Conservation (phyloP, 23 tunicate genomes). For the Aplidium turbinatum region DNA sequence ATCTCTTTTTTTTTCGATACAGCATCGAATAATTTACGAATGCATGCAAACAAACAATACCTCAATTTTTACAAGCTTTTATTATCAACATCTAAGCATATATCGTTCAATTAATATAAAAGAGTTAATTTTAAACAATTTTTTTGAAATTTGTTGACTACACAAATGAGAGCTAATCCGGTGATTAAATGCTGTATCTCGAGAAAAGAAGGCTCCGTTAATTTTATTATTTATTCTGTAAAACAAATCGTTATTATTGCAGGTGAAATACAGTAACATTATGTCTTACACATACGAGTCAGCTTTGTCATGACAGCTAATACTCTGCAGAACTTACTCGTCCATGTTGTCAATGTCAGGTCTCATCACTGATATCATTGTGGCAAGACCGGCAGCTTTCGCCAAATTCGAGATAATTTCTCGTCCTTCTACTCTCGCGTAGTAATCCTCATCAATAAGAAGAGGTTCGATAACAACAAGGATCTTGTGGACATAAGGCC, state of each 20-base stretch:
- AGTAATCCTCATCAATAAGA: constrained; percentile 98
- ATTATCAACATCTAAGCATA: not conserved
- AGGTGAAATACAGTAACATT: no score
- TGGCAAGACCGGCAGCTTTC: constrained; percentile 98
- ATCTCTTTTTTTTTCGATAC: not conserved
- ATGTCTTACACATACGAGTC: no score
- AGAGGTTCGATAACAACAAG: constrained; percentile 98
- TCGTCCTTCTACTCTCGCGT: constrained; percentile 98
- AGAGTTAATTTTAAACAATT: no score
- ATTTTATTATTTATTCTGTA: no score
- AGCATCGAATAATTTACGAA: not conserved
- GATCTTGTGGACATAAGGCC: constrained; percentile 99
- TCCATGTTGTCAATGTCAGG: constrained; percentile 99
- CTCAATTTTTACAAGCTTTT: no score
- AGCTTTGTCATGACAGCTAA: no score
- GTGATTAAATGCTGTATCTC: no score
- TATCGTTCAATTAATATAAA: no score
- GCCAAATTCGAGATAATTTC: constrained; percentile 98
- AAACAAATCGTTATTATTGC: no score
- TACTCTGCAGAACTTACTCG: constrained; percentile 92
- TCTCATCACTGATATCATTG: constrained; percentile 99
- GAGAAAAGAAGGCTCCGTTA: no score
- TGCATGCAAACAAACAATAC: not conserved
- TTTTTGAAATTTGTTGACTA: no score
- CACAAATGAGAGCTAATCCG: no score